Conservation (phyloP, 2,113 vertebrate genomes). For the Panthera leo region DNA sequence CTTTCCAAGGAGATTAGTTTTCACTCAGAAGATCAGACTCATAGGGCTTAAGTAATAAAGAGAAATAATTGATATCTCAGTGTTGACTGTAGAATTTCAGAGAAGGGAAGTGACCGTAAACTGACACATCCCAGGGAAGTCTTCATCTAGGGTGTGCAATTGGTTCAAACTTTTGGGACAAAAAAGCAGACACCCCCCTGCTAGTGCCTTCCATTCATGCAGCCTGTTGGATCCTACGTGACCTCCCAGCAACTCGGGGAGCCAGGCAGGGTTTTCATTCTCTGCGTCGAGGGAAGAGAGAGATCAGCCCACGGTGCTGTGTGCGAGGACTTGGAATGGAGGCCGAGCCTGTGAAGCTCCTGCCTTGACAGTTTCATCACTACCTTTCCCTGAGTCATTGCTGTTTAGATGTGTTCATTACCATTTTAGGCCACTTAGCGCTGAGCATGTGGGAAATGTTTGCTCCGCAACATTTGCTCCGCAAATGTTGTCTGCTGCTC, state of each 20-base stretch:
- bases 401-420: neutral
- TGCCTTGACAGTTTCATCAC: neutral
- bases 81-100: neutral
- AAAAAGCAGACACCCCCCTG: neutral
- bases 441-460: neutral
- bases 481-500: neutral
- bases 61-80: neutral
- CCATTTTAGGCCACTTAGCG: neutral
- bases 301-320: accelerated
- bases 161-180: neutral
- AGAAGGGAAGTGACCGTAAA: neutral
- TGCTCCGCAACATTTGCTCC: no score
- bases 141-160: neutral
- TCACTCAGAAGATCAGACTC: neutral
- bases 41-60: neutral
- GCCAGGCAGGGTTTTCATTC: neutral
- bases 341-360: neutral
- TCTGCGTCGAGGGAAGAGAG: neutral
- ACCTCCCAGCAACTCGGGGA: neutral
- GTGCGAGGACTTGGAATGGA: neutral
- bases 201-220: neutral
- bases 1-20: neutral
- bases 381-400: neutral
- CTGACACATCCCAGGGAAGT: neutral
- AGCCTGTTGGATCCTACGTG: neutral